Evolutionary conservation across 2,113 vertebrate species (phyloP), one percentile per base, ranked within the genome.

Genomic region (Epinephelus lanceolatus): DNA sequence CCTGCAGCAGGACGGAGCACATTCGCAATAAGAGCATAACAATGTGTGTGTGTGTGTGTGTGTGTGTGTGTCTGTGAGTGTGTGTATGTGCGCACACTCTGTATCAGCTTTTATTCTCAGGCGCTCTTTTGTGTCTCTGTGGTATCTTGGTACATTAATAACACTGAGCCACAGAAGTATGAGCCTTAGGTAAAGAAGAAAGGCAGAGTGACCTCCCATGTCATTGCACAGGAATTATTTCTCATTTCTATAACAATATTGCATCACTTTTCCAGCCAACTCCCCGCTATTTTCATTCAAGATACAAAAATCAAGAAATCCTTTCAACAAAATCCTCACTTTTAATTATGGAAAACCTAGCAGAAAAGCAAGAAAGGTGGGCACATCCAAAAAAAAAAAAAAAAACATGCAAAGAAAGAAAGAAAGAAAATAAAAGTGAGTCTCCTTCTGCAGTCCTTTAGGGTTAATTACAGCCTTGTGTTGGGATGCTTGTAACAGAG

Each of bases 401-500:
- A 42, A 45, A 45, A 11, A 45, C 10, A 45, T 12, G 11, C 42
- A 45, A 45, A 45, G 10, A 45, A 45, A 10, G 42, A 45, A 45
- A 10, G 42, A 88, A 74, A 67, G 56, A 71, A 85, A 90, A 91
- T 69, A 76, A 88, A 92, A 86, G 72, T 47, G 80, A 89, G 80
- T 68, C 77, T 85, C 52, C 83, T 87, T 88, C 83, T 89, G 73
- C 77, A 92, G 88, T 90, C 91, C 90, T 94, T 94, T 95, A 95
- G 78, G 86, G 91, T 93, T 95, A 95, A 96, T 95, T 95, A 94
- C 90, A 85, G 85, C 77, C 80, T 88, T 90, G 88, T 95, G 93
- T 94, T 92, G 76, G 78, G 86, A 93, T 87, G 86, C 92, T 93
- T 96, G 93, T 94, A 94, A 86, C 79, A 80, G 92, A 89, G 85